Conservation (phyloP, 2,888 invertebrate genomes). For the Thera obeliscata region DNA sequence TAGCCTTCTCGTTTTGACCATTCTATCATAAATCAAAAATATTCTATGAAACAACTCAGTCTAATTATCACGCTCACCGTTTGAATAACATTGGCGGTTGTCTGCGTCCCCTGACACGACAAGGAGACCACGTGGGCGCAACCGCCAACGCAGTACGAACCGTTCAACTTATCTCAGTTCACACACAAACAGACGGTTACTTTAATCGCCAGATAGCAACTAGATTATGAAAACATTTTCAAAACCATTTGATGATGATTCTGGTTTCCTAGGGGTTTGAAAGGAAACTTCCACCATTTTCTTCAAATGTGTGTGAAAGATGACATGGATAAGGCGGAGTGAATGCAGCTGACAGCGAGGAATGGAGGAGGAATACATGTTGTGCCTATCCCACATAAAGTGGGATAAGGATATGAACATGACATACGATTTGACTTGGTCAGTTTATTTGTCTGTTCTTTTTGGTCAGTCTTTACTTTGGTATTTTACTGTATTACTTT, state of each 20-base stretch:
- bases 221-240: neutral
- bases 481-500: too few relatives aligned
- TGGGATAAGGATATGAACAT: too few relatives aligned
- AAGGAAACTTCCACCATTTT: neutral
- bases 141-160: conserved; percentile 1
- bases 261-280: neutral
- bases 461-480: too few relatives aligned
- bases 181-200: neutral
- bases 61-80: neutral
- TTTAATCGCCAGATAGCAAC: neutral
- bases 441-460: too few relatives aligned
- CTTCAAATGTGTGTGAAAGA: neutral
- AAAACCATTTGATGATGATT: neutral
- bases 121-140: conserved; percentile 7
- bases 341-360: too few relatives aligned
- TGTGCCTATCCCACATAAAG: too few relatives aligned
- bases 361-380: too few relatives aligned
- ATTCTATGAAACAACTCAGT: neutral
- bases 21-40: neutral
- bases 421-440: too few relatives aligned
- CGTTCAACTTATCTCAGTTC: neutral
- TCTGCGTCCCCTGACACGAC: conserved; percentile 1
- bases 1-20: neutral
- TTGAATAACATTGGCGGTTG: conserved; percentile 1
- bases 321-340: too few relatives aligned